Conservation (phyloP, 1,140 invertebrate genomes). For the Euglossa dilemma region DNA sequence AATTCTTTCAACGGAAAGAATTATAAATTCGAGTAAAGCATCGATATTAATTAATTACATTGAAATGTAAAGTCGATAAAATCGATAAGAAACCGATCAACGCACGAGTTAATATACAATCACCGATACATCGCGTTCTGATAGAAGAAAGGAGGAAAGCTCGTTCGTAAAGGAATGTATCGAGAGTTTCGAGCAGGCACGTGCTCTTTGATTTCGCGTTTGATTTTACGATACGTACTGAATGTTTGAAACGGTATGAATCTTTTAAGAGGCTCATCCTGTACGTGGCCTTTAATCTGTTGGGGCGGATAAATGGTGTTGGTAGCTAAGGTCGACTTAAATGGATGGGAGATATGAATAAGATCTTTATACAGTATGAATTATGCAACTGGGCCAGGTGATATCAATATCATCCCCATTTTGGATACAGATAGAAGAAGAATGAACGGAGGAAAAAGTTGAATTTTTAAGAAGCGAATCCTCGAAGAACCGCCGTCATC, state of each 20-base stretch:
- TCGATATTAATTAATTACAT: too few relatives aligned
- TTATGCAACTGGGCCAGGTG: constrained; percentile 17
- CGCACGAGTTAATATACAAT: too few relatives aligned
- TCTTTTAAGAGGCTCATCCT: background rate
- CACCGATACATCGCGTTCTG: too few relatives aligned
- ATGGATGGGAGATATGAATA: background rate
- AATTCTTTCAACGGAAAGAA: too few relatives aligned
- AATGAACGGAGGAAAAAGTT: background rate
- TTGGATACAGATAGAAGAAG: background rate
- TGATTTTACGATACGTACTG: background rate
- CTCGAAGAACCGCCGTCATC: background rate
- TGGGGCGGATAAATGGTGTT: background rate
- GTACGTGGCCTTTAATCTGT: background rate
- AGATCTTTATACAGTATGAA: background rate
- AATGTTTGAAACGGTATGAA: background rate
- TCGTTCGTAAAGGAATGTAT: too few relatives aligned
- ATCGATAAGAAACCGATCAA: too few relatives aligned
- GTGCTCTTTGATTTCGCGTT: background rate
- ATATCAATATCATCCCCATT: background rate
- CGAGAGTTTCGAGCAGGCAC: too few relatives aligned
- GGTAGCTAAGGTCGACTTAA: background rate
- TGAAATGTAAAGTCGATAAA: too few relatives aligned
- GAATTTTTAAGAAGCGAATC: background rate
- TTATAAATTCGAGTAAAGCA: too few relatives aligned
- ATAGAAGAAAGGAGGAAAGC: too few relatives aligned